Evolutionary conservation across 1,140 invertebrate species (phyloP).

Genomic region (Oedothorax gibbosus): DNA sequence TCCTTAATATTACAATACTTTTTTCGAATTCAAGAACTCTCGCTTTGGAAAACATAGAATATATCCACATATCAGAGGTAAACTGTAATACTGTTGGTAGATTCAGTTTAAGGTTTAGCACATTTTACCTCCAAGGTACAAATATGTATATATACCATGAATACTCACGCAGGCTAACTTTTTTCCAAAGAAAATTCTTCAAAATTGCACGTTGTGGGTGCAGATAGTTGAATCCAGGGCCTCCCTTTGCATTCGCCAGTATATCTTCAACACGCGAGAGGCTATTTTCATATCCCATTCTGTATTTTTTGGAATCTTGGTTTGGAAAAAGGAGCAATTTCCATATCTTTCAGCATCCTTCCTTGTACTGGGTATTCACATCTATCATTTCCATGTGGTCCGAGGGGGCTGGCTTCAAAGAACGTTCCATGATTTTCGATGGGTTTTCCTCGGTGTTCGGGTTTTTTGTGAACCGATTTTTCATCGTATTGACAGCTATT

Average conservation of each 20-base stretch:
- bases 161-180: constrained; percentile 23
- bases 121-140: too few relatives aligned
- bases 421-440: constrained; percentile 6
- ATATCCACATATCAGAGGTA: neutral
- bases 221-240: constrained; percentile 37
- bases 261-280: constrained; percentile 32
- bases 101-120: too few relatives aligned
- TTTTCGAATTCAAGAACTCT: constrained; percentile 20
- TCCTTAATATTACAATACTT: neutral
- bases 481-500: too few relatives aligned
- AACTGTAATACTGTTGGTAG: too few relatives aligned
- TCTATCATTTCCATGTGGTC: constrained; percentile 49
- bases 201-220: constrained; percentile 47
- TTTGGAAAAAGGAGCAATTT: constrained; percentile 31
- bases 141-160: constrained; percentile 30
- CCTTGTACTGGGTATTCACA: constrained; percentile 24
- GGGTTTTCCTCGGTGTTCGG: neutral
- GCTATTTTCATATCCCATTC: constrained; percentile 15
- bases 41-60: constrained; percentile 1
- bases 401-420: constrained; percentile 23
- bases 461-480: neutral
- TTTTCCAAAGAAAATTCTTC: constrained; percentile 25
- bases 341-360: constrained; percentile 30
- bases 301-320: constrained; percentile 21
- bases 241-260: constrained; percentile 27